Conservation (phyloP, 2,888 invertebrate species). For the Lamproptera curius region DNA sequence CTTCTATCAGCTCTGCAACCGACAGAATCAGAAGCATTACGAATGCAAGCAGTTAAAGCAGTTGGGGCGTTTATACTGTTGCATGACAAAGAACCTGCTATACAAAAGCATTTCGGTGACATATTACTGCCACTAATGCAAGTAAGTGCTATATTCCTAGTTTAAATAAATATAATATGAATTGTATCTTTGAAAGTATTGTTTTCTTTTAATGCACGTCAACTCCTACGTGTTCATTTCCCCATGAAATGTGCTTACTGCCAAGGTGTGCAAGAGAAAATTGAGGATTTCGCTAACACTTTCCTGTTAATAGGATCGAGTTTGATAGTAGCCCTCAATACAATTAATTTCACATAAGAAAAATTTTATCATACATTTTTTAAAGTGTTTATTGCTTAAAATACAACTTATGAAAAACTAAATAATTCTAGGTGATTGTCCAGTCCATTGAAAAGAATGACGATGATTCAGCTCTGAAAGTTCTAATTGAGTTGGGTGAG, state of each 20-base stretch:
- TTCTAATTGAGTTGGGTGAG: conserved; percentile 96
- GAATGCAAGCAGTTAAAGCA: conserved; percentile 90
- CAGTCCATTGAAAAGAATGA: conserved; percentile 90
- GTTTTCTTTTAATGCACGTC: conserved; percentile 43
- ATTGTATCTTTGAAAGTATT: not conserved
- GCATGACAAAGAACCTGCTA: conserved; percentile 95
- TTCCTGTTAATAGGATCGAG: conserved; percentile 55
- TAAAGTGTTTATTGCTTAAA: no score
- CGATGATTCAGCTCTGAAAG: conserved; percentile 94
- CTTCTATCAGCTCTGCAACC: conserved; percentile 88
- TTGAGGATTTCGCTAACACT: conserved; percentile 72
- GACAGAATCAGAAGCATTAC: conserved; percentile 84
- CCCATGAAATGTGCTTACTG: conserved; percentile 52
- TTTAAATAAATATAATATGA: not conserved
- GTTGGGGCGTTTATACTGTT: conserved; percentile 92
- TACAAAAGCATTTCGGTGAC: conserved; percentile 93
- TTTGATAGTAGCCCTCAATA: conserved; percentile 74
- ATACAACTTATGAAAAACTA: no score
- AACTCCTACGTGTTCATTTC: conserved; percentile 54
- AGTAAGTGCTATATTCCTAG: conserved; percentile 49
- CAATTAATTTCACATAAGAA: no score
- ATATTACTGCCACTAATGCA: conserved; percentile 88
- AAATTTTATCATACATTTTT: no score
- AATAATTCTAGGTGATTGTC: conserved; percentile 82
- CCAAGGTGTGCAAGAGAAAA: conserved; percentile 64